Conservation (phyloP, 1,140 invertebrate species). For the Zophobas morio region DNA sequence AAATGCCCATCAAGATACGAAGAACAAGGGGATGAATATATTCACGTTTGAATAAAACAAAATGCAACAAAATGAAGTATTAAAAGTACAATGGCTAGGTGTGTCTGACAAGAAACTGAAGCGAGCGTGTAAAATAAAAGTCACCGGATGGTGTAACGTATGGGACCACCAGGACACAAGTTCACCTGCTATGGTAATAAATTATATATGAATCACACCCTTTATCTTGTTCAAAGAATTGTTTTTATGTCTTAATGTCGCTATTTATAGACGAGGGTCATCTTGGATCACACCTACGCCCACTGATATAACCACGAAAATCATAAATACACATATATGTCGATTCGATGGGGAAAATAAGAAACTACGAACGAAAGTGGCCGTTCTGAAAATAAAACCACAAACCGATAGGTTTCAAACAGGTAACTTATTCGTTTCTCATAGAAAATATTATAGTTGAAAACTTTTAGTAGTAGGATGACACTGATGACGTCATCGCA, state of each 20-base stretch:
- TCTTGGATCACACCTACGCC: slow-evolving; percentile 16
- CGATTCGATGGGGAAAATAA: not conserved
- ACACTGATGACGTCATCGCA: too few relatives aligned
- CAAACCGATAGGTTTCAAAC: not conserved
- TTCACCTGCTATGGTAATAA: slow-evolving; percentile 49
- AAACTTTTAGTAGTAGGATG: too few relatives aligned
- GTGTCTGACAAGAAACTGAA: slow-evolving; percentile 48
- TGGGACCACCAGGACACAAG: slow-evolving; percentile 47
- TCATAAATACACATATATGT: not conserved
- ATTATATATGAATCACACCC: slow-evolving; percentile 52
- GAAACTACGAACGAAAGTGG: not conserved
- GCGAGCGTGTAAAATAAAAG: slow-evolving; percentile 46
- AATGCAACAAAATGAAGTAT: slow-evolving; percentile 42
- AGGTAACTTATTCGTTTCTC: not conserved
- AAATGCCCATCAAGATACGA: not conserved
- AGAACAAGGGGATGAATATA: slow-evolving; percentile 30
- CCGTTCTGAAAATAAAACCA: too few relatives aligned
- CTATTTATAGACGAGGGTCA: slow-evolving; percentile 47
- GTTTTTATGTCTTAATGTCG: slow-evolving; percentile 51
- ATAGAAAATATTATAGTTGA: too few relatives aligned
- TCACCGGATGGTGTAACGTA: slow-evolving; percentile 47
- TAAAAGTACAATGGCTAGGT: slow-evolving; percentile 50
- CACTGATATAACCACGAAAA: slow-evolving; percentile 13
- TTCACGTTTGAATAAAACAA: slow-evolving; percentile 11
- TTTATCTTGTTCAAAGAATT: slow-evolving; percentile 49